Evolutionary conservation across 2,888 invertebrate genomes (phyloP).

Genomic region (Penaeus monodon): DNA sequence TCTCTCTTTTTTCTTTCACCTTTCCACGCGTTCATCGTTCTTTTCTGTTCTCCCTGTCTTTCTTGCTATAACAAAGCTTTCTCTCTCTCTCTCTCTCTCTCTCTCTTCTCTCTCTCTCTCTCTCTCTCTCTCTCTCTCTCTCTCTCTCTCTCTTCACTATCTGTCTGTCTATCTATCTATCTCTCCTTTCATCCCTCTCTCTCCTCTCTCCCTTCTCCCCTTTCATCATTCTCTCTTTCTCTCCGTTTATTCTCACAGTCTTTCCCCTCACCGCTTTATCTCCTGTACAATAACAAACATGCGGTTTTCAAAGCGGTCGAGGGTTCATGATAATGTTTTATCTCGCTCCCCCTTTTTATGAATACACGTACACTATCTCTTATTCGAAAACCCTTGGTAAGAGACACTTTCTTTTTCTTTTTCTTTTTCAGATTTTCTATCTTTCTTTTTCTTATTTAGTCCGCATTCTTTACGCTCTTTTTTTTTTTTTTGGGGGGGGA

Average conservation of each 20-base stretch:
- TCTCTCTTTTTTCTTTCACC: background rate
- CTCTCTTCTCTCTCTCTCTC: conserved; percentile 11
- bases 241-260: background rate
- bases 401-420: too few species aligned
- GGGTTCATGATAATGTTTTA: background rate
- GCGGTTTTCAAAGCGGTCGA: background rate
- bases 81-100: too few species aligned
- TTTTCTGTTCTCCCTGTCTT: background rate
- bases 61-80: too few species aligned
- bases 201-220: background rate
- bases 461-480: too few species aligned
- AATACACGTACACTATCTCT: too few species aligned
- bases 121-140: background rate
- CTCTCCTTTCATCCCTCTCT: background rate
- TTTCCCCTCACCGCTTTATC: background rate
- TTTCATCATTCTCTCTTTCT: background rate
- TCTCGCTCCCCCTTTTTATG: background rate
- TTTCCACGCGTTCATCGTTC: too few species aligned
- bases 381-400: too few species aligned
- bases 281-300: background rate
- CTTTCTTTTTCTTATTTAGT: too few species aligned
- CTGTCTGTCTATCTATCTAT: background rate
- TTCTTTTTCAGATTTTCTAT: too few species aligned
- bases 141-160: background rate
- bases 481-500: too few species aligned